Percentiles rank a stretch among this genome's conserved stretches.
These are phyloP conservation scores for Drosophila santomea DNA, from an alignment of 1,140 invertebrate genomes.

Conservation along the genomic window DNA sequence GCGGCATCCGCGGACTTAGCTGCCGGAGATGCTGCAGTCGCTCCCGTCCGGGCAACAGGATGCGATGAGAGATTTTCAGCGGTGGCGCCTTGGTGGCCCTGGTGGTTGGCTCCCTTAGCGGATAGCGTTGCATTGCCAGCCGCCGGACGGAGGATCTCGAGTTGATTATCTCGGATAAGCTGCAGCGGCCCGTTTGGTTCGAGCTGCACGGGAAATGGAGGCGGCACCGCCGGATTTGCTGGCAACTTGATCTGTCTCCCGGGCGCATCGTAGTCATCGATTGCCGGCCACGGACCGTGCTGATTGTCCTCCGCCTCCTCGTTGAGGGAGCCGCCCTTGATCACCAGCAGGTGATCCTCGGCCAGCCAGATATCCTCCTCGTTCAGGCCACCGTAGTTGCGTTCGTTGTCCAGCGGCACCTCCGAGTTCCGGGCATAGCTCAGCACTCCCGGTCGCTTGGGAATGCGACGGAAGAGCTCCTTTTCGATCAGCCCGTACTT, in stretches of 20 bases:
- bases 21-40: conserved; percentile 66
- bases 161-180: conserved; percentile 85
- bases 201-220: conserved; percentile 95
- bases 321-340: conserved; percentile 89
- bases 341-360: conserved; percentile 93
- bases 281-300: conserved; percentile 88
- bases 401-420: conserved; percentile 90
- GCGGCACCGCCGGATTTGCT: conserved; percentile 90
- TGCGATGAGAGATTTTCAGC: conserved; percentile 65
- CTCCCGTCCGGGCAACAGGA: conserved; percentile 81
- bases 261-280: conserved; percentile 93
- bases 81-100: conserved; percentile 40
- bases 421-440: conserved; percentile 92
- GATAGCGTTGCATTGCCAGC: conserved; percentile 77
- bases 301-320: conserved; percentile 67
- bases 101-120: conserved; percentile 45
- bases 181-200: conserved; percentile 89
- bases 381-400: conserved; percentile 92
- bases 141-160: conserved; percentile 81
- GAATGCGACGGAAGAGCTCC: conserved; percentile 89
- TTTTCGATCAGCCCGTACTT: conserved; percentile 95
- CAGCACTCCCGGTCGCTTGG: conserved; percentile 91
- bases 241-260: conserved; percentile 92
- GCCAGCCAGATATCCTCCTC: conserved; percentile 95
- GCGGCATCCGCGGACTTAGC: conserved; percentile 19